A percentile compares a stretch with the other conserved stretches of the same genome.
These are phyloP conservation scores for Petrolisthes cinctipes DNA, from an alignment of 2,888 invertebrate species.

Conservation along the genomic window DNA sequence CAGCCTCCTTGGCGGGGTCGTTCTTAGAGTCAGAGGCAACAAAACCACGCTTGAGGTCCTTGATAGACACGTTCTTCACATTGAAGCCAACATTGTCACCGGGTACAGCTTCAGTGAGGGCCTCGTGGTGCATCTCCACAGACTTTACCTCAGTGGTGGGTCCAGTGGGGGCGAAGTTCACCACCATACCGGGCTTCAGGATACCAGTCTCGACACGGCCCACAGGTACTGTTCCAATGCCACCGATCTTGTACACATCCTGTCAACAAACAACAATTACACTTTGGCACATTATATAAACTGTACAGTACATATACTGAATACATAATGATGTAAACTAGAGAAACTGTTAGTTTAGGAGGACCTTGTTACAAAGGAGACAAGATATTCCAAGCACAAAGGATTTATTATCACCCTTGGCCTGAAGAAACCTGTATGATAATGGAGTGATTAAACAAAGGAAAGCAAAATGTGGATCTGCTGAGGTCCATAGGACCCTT, in stretches of 20 bases:
- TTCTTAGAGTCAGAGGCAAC: constrained; percentile 98
- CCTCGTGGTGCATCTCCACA: constrained; percentile 99
- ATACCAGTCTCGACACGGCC: constrained; percentile 99
- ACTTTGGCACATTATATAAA: neutral
- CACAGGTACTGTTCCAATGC: constrained; percentile 99
- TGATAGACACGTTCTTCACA: constrained; percentile 99
- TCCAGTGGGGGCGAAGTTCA: constrained; percentile 97
- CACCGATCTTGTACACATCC: constrained; percentile 99
- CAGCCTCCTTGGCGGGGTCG: constrained; percentile 94
- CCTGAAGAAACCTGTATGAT: too few species aligned
- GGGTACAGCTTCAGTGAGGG: constrained; percentile 92
- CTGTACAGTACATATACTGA: neutral
- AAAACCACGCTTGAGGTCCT: constrained; percentile 99
- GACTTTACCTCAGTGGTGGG: constrained; percentile 99
- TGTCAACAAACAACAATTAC: constrained; percentile 71
- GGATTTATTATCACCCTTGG: too few species aligned
- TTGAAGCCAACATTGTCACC: constrained; percentile 99
- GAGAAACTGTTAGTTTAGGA: neutral
- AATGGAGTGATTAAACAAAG: too few species aligned
- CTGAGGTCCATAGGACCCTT: too few species aligned
- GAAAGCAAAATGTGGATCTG: too few species aligned
- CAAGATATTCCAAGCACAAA: too few species aligned
- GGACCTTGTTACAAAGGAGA: neutral
- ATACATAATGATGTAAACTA: neutral
- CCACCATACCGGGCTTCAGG: constrained; percentile 91